Percentiles rank a stretch among this genome's conserved stretches.
Evolutionary conservation across 2,888 invertebrate genomes (phyloP).

Genomic region (Drosophila rellima): DNA sequence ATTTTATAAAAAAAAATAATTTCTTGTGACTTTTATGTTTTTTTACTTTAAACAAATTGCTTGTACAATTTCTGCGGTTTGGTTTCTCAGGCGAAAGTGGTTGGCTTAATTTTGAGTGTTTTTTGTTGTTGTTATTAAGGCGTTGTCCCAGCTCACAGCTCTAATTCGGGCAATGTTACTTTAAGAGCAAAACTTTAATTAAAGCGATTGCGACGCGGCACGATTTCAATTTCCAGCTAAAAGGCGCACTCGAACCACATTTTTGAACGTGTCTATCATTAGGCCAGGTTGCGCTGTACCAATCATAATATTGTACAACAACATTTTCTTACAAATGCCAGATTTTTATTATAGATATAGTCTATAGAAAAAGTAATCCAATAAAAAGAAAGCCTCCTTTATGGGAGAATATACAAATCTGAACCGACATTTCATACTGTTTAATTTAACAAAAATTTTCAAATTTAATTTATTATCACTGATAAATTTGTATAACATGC

Average conservation of each 20-base stretch:
- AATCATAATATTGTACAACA: constrained; percentile 32
- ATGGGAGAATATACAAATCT: neutral
- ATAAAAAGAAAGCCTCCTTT: neutral
- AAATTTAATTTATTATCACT: neutral
- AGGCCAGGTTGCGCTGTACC: constrained; percentile 15
- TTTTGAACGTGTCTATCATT: constrained; percentile 55
- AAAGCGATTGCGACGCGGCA: constrained; percentile 69
- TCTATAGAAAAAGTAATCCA: neutral
- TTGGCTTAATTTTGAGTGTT: constrained; percentile 57
- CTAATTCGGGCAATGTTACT: constrained; percentile 52
- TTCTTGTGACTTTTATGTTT: constrained; percentile 25
- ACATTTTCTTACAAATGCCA: constrained; percentile 15
- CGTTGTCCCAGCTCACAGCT: constrained; percentile 65
- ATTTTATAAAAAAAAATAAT: constrained; percentile 24
- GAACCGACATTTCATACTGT: neutral
- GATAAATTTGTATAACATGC: neutral
- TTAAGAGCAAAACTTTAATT: constrained; percentile 68
- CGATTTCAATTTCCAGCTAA: constrained; percentile 66
- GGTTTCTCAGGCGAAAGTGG: constrained; percentile 67
- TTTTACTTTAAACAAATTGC: constrained; percentile 68
- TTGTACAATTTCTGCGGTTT: constrained; percentile 60
- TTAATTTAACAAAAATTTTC: neutral
- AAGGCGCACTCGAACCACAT: constrained; percentile 47
- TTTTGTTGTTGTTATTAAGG: constrained; percentile 46
- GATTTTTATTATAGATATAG: neutral